These are phyloP conservation scores for Peromyscus attwateri DNA, from an alignment of 2,797 vertebrate species.

Conservation along the genomic window DNA sequence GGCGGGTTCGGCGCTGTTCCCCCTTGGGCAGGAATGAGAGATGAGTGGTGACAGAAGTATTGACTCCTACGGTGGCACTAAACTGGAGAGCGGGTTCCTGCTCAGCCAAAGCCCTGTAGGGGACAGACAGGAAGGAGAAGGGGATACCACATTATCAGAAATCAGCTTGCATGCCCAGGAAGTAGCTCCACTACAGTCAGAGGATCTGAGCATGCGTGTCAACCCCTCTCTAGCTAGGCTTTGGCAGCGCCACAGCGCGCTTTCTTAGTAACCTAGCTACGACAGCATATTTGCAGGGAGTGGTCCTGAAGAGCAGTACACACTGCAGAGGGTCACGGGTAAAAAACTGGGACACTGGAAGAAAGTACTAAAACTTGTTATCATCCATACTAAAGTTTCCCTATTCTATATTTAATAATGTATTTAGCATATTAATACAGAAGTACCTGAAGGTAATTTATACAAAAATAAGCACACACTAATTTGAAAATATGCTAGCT, in stretches of 20 bases:
- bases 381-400: neutral
- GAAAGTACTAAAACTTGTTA: neutral
- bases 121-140: constrained; percentile 19
- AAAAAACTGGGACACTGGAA: neutral
- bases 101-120: constrained; percentile 90
- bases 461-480: neutral
- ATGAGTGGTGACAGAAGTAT: constrained; percentile 91
- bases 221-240: neutral
- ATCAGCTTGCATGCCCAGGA: neutral
- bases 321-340: neutral
- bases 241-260: neutral
- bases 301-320: neutral
- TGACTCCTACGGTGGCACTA: constrained; percentile 91
- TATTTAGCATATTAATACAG: neutral
- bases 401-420: neutral
- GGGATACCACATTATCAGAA: neutral
- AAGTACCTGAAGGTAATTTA: neutral
- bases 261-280: constrained; percentile 49
- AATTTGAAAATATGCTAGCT: neutral
- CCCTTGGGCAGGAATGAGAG: constrained; percentile 92
- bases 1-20: constrained; percentile 88
- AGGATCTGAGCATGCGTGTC: neutral
- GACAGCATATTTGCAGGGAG: neutral
- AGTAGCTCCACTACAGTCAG: neutral
- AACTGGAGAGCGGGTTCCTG: constrained; percentile 89